Evolutionary conservation across 1,140 invertebrate genomes (phyloP).

Genomic region (Saccostrea cuccullata): DNA sequence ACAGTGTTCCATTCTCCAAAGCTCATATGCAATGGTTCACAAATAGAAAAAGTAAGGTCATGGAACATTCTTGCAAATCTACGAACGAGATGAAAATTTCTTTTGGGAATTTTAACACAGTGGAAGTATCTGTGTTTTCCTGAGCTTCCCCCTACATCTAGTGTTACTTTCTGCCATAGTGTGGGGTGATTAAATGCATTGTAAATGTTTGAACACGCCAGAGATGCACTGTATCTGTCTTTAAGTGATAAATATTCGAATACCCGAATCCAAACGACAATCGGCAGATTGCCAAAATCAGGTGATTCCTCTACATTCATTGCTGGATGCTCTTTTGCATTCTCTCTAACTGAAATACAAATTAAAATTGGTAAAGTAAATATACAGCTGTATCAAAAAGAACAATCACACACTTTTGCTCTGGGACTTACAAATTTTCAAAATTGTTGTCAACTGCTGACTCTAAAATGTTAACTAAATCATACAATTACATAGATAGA

Average conservation of each 20-base stretch:
- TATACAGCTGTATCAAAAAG: too few species aligned
- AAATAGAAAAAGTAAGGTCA: slow-evolving; percentile 50
- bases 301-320: neutral
- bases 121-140: slow-evolving; percentile 41
- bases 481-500: too few species aligned
- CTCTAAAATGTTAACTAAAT: too few species aligned
- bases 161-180: slow-evolving; percentile 53
- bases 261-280: slow-evolving; percentile 58
- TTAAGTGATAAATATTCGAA: slow-evolving; percentile 51
- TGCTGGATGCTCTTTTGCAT: neutral
- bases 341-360: too few species aligned
- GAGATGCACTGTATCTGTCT: slow-evolving; percentile 55
- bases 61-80: slow-evolving; percentile 60
- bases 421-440: too few species aligned
- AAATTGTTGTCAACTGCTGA: too few species aligned
- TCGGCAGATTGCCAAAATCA: slow-evolving; percentile 57
- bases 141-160: slow-evolving; percentile 41
- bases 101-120: slow-evolving; percentile 38
- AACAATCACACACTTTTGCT: too few species aligned
- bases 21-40: slow-evolving; percentile 46
- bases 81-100: slow-evolving; percentile 51
- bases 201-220: slow-evolving; percentile 50
- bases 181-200: slow-evolving; percentile 59
- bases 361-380: too few species aligned
- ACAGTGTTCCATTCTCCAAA: slow-evolving; percentile 44